These are phyloP conservation scores for Holothuria glaberrima DNA, from an alignment of 35 echinoderm and acorn worm genomes.

Conservation along the genomic window DNA sequence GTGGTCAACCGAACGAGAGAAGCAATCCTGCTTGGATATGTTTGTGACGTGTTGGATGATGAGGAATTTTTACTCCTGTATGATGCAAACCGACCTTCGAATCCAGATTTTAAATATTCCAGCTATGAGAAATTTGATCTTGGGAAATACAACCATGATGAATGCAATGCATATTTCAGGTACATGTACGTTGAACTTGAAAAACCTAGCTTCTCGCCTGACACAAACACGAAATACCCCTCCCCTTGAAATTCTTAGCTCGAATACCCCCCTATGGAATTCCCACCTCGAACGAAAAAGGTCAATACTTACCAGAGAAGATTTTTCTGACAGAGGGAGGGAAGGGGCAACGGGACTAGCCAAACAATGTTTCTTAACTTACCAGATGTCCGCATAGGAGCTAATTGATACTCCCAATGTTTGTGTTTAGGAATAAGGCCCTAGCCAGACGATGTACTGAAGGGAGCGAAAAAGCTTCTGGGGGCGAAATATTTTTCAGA, in stretches of 20 bases:
- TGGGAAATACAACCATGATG: constrained; percentile 70
- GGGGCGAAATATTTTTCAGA: no score
- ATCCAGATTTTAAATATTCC: constrained; percentile 46
- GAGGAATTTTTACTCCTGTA: constrained; percentile 77
- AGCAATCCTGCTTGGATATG: constrained; percentile 2
- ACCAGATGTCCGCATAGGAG: background rate
- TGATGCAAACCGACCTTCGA: constrained; percentile 57
- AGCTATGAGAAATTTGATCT: constrained; percentile 49
- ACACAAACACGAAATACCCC: no score
- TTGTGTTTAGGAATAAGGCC: background rate
- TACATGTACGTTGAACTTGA: background rate
- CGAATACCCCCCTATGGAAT: background rate
- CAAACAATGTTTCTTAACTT: background rate
- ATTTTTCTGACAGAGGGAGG: background rate
- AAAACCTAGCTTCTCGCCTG: no score
- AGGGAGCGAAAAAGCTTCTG: no score
- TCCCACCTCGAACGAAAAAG: background rate
- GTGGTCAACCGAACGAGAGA: background rate
- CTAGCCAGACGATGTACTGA: background rate
- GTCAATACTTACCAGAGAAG: background rate
- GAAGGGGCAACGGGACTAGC: background rate
- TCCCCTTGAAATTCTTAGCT: no score
- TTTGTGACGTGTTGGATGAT: constrained; percentile 46
- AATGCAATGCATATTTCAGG: constrained; percentile 56
- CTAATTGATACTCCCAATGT: background rate